Conservation (phyloP, 2,797 vertebrate species). For the Saguinus oedipus region DNA sequence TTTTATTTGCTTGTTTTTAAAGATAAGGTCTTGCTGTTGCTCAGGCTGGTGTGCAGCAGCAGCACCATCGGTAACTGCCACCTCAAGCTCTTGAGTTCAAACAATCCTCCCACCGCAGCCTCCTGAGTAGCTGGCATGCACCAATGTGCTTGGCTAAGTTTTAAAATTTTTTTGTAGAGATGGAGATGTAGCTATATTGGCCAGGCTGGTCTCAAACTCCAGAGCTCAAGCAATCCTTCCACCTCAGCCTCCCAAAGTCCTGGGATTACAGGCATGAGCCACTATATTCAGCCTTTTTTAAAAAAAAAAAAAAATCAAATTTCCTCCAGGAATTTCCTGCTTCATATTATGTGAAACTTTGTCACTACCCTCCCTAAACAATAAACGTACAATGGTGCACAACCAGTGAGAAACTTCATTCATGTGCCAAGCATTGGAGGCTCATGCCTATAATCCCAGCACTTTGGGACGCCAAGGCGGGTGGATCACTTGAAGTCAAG, state of each 20-base stretch:
- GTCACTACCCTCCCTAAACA: not conserved
- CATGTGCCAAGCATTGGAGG: not conserved
- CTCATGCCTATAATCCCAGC: not conserved
- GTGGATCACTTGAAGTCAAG: not conserved
- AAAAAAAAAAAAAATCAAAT: not conserved
- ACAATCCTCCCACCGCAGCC: not conserved
- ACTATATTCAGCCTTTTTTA: not conserved
- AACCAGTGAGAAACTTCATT: not conserved
- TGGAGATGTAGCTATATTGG: not conserved
- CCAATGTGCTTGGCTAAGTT: not conserved
- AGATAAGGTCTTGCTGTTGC: not conserved
- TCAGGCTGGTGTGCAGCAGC: not conserved
- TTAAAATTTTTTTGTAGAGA: not conserved
- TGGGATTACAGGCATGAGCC: not conserved
- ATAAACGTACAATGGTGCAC: not conserved
- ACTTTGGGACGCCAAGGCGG: not conserved
- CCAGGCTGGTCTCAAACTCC: not conserved
- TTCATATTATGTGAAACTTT: constrained; percentile 8
- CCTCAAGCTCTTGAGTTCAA: not conserved
- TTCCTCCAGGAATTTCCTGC: constrained; percentile 1
- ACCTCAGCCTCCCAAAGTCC: not conserved
- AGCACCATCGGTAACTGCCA: too few species aligned
- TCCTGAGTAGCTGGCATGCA: not conserved
- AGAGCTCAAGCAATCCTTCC: not conserved
- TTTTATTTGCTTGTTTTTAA: not conserved